These are phyloP conservation scores for Cryptus viduatorius DNA, from an alignment of 2,888 invertebrate genomes.

Conservation along the genomic window DNA sequence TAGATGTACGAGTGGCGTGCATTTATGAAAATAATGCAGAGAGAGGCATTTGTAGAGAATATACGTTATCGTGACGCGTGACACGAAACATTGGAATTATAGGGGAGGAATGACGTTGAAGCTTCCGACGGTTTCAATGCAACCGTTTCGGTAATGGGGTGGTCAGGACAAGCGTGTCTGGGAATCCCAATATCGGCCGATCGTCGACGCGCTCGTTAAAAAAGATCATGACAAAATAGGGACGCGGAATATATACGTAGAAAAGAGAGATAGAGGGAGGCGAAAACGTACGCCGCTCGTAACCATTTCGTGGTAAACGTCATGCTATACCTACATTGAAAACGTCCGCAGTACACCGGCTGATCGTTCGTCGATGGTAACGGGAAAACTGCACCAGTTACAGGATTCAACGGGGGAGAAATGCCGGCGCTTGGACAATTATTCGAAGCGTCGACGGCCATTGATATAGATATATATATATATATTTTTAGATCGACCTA, in stretches of 20 bases:
- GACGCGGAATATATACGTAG: conserved; percentile 18
- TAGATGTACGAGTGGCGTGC: neutral
- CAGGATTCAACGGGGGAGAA: conserved; percentile 8
- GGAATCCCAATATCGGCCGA: conserved; percentile 74
- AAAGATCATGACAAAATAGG: conserved; percentile 72
- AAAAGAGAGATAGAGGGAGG: neutral
- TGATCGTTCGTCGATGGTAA: conserved; percentile 42
- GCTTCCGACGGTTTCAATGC: conserved; percentile 11
- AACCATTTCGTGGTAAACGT: conserved; percentile 48
- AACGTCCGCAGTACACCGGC: neutral
- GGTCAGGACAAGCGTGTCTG: conserved; percentile 66
- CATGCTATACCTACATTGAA: conserved; percentile 4
- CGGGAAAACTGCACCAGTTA: conserved; percentile 8
- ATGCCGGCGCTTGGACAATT: conserved; percentile 11
- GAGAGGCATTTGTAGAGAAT: neutral
- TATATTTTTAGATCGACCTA: conserved; percentile 11
- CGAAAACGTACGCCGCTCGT: conserved; percentile 20
- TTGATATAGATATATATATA: neutral
- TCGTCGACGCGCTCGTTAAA: conserved; percentile 69
- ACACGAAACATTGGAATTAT: conserved; percentile 15
- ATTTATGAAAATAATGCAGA: conserved; percentile 16
- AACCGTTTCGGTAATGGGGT: conserved; percentile 39
- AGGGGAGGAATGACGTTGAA: conserved; percentile 36
- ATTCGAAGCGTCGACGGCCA: neutral
- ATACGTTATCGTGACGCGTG: neutral